These are phyloP conservation scores for Bombus picipes DNA, from an alignment of 1,140 invertebrate genomes.

Conservation along the genomic window DNA sequence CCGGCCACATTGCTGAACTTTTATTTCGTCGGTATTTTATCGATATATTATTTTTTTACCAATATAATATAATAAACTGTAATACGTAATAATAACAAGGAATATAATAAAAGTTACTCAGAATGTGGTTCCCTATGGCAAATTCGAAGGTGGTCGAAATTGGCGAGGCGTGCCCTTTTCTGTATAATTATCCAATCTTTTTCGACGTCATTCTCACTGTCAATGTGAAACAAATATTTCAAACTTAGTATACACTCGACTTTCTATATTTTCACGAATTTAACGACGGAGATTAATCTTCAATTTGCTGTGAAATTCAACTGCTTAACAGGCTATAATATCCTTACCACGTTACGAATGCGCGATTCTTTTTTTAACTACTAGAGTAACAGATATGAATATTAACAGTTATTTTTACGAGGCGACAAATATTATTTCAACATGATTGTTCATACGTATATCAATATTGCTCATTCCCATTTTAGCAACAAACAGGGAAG, in stretches of 20 bases:
- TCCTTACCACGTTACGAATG: too few species aligned
- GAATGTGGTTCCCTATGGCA: too few species aligned
- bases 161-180: too few species aligned
- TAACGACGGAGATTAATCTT: slow-evolving; percentile 7
- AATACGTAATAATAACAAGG: too few species aligned
- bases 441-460: slow-evolving; percentile 14
- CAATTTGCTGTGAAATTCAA: slow-evolving; percentile 11
- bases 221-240: not conserved
- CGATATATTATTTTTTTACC: too few species aligned
- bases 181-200: not conserved
- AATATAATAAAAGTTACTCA: too few species aligned
- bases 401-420: slow-evolving; percentile 2
- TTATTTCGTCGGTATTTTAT: too few species aligned
- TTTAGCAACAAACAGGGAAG: not conserved
- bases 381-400: slow-evolving; percentile 20
- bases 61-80: too few species aligned
- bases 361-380: not conserved
- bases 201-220: not conserved
- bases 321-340: slow-evolving; percentile 12
- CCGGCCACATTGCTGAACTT: too few species aligned
- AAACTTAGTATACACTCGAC: not conserved
- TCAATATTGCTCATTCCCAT: not conserved
- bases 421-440: slow-evolving; percentile 11
- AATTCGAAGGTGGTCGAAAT: too few species aligned
- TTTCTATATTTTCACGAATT: not conserved